These are phyloP conservation scores for Mionectes macconnelli DNA, from an alignment of 2,113 vertebrate species.

Conservation along the genomic window DNA sequence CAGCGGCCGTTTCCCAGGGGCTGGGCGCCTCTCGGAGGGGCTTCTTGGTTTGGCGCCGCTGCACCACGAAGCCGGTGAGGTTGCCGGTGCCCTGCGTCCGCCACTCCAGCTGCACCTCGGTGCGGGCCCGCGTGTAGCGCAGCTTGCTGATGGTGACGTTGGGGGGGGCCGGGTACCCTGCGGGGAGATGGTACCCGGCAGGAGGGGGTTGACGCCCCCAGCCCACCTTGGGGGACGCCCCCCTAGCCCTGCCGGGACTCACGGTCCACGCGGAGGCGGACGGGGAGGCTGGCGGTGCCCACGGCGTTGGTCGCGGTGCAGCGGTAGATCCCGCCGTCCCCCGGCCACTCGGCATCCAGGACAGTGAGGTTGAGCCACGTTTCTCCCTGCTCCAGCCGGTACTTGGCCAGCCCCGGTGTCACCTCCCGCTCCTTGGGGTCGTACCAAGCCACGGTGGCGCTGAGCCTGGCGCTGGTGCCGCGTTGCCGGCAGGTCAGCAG, in stretches of 20 bases:
- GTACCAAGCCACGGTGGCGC: conserved; percentile 80
- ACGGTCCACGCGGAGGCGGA: conserved; percentile 84
- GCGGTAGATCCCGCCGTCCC: conserved; percentile 81
- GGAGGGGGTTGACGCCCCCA: background rate
- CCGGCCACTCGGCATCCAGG: conserved; percentile 71
- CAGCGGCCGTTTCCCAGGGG: conserved; percentile 78
- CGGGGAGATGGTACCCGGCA: background rate
- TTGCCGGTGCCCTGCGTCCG: conserved; percentile 62
- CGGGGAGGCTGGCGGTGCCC: conserved; percentile 77
- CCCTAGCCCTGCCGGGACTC: background rate
- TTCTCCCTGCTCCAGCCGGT: conserved; percentile 72
- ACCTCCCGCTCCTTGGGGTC: conserved; percentile 76
- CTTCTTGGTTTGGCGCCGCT: conserved; percentile 70
- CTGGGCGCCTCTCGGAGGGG: background rate
- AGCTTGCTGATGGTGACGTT: conserved; percentile 83
- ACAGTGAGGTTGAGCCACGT: conserved; percentile 81
- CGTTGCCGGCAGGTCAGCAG: conserved; percentile 79
- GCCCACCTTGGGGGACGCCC: rapidly evolving
- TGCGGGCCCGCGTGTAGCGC: conserved; percentile 76
- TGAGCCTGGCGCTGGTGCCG: conserved; percentile 35
- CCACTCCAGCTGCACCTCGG: conserved; percentile 87
- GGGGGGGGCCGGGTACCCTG: conserved; percentile 85
- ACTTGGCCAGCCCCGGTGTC: conserved; percentile 67
- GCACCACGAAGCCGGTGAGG: conserved; percentile 84
- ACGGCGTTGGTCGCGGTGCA: conserved; percentile 83